These are phyloP conservation scores for Phymastichus coffea DNA, from an alignment of 1,140 invertebrate genomes.

Conservation along the genomic window DNA sequence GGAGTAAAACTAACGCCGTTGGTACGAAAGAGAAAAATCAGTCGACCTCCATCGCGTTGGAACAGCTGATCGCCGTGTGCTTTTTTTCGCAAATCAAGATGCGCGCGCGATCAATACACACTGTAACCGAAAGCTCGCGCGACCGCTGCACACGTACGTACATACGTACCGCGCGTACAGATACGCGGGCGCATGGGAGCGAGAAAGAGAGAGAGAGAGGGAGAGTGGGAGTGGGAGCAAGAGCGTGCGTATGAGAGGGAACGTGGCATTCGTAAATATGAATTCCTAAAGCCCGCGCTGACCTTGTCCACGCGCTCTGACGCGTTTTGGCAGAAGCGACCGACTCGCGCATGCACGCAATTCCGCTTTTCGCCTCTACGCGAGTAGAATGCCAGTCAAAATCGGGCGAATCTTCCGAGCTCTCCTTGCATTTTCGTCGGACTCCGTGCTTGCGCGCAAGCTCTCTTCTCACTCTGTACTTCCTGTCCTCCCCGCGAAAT, in stretches of 20 bases:
- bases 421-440: not conserved
- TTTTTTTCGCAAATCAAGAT: not conserved
- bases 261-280: constrained; percentile 11
- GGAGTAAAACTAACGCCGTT: no score
- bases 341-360: constrained; percentile 15
- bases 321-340: constrained; percentile 16
- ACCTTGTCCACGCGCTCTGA: constrained; percentile 21
- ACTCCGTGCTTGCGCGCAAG: not conserved
- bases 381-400: no score
- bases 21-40: no score
- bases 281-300: constrained; percentile 17
- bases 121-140: not conserved
- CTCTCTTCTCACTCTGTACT: not conserved
- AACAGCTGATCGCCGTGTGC: not conserved
- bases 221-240: constrained; percentile 19
- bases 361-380: constrained; percentile 11
- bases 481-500: not conserved
- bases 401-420: not conserved
- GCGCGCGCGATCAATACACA: not conserved
- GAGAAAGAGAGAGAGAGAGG: not conserved
- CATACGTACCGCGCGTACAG: not conserved
- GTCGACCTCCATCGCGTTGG: no score
- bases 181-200: constrained; percentile 5
- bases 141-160: not conserved
- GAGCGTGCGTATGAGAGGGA: constrained; percentile 4